phyloP scores from a whole-genome alignment of 1,140 invertebrate species.

The Maniola jurtina region DNA sequence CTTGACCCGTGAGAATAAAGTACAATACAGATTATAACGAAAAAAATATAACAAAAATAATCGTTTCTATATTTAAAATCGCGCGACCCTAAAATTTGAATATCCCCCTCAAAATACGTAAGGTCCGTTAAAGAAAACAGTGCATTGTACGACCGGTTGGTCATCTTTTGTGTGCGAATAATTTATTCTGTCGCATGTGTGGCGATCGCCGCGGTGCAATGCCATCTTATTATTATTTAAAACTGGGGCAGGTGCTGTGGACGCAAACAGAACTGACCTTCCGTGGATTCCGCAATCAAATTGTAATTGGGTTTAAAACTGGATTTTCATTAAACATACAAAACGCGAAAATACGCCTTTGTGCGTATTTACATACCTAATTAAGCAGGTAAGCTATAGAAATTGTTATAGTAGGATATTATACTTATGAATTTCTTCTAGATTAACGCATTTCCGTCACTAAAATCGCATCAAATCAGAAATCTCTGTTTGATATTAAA shows the following conservation, averaged over 20 bases:
- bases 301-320: not conserved
- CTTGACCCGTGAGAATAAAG: slow-evolving; percentile 73
- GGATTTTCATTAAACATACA: too few species aligned
- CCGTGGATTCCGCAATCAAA: slow-evolving; percentile 10
- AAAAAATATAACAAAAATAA: slow-evolving; percentile 50
- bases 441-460: too few species aligned
- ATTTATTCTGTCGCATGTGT: slow-evolving; percentile 67
- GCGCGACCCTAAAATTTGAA: slow-evolving; percentile 75
- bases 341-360: too few species aligned
- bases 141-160: slow-evolving; percentile 52
- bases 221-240: slow-evolving; percentile 67
- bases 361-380: too few species aligned
- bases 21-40: slow-evolving; percentile 32
- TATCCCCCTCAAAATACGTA: slow-evolving; percentile 54
- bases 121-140: slow-evolving; percentile 67
- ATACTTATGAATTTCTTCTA: too few species aligned
- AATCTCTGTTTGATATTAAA: too few species aligned
- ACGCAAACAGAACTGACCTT: slow-evolving; percentile 67
- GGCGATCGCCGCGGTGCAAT: slow-evolving; percentile 35
- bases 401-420: too few species aligned
- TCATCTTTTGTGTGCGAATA: slow-evolving; percentile 62
- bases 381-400: too few species aligned
- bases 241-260: slow-evolving; percentile 54
- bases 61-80: slow-evolving; percentile 61
- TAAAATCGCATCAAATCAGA: too few species aligned